Percentiles rank a stretch among this genome's conserved stretches.
Conservation (phyloP, 2,888 invertebrate genomes). For the Pterobdella sp. region DNA sequence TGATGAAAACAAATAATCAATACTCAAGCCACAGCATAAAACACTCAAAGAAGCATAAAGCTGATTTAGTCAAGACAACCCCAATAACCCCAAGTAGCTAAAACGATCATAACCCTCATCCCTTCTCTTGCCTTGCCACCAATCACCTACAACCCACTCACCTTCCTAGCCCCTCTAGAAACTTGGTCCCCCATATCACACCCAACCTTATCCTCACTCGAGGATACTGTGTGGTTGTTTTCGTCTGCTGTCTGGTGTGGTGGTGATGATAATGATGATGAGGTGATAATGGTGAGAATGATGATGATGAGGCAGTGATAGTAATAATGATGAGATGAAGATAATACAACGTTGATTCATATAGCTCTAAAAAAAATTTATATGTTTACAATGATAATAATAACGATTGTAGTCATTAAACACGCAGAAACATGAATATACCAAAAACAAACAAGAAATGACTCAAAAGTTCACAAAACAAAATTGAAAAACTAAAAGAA, state of each 20-base stretch:
- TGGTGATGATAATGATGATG: slow-evolving; percentile 6
- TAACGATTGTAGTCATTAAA: not conserved
- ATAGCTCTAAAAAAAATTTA: not conserved
- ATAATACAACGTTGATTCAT: no score
- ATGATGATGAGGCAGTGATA: slow-evolving; percentile 1
- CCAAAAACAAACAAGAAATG: no score
- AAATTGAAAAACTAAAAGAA: not conserved
- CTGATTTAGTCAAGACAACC: no score
- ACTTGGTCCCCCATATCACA: slow-evolving; percentile 24
- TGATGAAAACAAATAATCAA: no score
- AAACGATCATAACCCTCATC: not conserved
- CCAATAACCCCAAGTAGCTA: not conserved
- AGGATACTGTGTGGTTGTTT: slow-evolving; percentile 50
- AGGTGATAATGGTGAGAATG: slow-evolving; percentile 2
- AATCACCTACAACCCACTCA: not conserved
- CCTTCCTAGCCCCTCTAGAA: not conserved
- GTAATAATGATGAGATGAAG: not conserved
- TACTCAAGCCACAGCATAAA: no score
- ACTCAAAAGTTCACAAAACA: no score
- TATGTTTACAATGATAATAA: not conserved
- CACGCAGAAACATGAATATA: no score
- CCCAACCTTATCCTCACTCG: slow-evolving; percentile 48
- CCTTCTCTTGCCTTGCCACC: not conserved
- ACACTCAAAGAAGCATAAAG: no score
- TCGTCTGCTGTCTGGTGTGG: slow-evolving; percentile 42